phyloP scores from a whole-genome alignment of 2,113 vertebrate species.

The Hypocryptadius cinnamomeus region DNA sequence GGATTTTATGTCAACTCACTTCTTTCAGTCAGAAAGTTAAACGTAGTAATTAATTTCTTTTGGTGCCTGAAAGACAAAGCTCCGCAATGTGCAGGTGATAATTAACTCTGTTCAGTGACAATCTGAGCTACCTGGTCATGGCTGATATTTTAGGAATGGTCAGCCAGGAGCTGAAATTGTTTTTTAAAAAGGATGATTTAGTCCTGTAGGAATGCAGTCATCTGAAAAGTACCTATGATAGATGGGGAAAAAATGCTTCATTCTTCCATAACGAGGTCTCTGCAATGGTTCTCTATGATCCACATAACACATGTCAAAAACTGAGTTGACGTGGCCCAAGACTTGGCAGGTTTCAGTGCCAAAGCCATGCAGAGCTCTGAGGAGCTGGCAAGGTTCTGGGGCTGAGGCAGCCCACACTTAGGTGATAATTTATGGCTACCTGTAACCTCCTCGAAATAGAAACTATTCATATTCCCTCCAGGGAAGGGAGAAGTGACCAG shows the following conservation, averaged over 20 bases:
- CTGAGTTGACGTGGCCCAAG: constrained; percentile 19
- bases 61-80: neutral
- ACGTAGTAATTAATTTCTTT: neutral
- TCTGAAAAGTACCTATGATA: constrained; percentile 47
- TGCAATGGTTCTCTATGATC: constrained; percentile 14
- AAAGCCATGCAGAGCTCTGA: neutral
- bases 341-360: constrained; percentile 17
- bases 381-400: constrained; percentile 27
- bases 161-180: neutral
- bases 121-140: neutral
- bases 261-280: constrained; percentile 24
- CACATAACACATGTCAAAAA: constrained; percentile 54
- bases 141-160: neutral
- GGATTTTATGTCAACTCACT: neutral
- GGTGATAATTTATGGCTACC: constrained; percentile 62
- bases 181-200: neutral
- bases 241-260: constrained; percentile 51
- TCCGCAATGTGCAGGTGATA: neutral
- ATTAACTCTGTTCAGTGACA: neutral
- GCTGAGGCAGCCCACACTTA: constrained; percentile 25
- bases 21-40: neutral
- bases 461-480: constrained; percentile 40
- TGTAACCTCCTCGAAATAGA: constrained; percentile 54
- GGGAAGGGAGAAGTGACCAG: constrained; percentile 50
- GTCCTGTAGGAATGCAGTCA: constrained; percentile 32